phyloP scores from a whole-genome alignment of 1,140 invertebrate genomes.

The Bombus breviceps region DNA sequence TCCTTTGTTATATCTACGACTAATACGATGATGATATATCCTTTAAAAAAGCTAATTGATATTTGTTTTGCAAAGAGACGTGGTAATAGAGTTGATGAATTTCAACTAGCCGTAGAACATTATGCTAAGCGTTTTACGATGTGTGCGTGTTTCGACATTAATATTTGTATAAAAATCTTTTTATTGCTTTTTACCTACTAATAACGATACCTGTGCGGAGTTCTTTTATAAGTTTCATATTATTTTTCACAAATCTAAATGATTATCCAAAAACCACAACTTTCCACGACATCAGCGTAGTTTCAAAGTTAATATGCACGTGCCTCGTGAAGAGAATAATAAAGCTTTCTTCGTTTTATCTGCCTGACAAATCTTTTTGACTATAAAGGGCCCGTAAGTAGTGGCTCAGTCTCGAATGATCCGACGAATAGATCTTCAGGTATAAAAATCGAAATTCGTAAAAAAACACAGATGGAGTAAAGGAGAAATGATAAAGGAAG shows the following conservation, averaged over 20 bases:
- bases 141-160: not conserved
- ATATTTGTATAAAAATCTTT: constrained; percentile 1
- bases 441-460: constrained; percentile 78
- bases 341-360: constrained; percentile 41
- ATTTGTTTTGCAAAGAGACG: not conserved
- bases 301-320: constrained; percentile 17
- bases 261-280: not conserved
- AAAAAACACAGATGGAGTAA: constrained; percentile 61
- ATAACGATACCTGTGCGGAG: not conserved
- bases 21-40: not conserved
- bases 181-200: not conserved
- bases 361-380: constrained; percentile 56
- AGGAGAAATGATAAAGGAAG: constrained; percentile 50
- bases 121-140: constrained; percentile 24
- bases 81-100: not conserved
- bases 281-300: not conserved
- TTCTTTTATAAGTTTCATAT: too few species aligned
- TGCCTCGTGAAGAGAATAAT: constrained; percentile 32
- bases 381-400: constrained; percentile 68
- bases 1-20: not conserved
- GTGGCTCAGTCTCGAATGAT: constrained; percentile 64
- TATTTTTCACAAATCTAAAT: not conserved
- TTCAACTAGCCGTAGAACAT: constrained; percentile 10
- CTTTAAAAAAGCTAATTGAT: not conserved
- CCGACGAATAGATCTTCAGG: constrained; percentile 72